Percentiles rank a stretch among this genome's conserved stretches.
Evolutionary conservation across 2,888 invertebrate species (phyloP).

Genomic region (Diaperis boleti): DNA sequence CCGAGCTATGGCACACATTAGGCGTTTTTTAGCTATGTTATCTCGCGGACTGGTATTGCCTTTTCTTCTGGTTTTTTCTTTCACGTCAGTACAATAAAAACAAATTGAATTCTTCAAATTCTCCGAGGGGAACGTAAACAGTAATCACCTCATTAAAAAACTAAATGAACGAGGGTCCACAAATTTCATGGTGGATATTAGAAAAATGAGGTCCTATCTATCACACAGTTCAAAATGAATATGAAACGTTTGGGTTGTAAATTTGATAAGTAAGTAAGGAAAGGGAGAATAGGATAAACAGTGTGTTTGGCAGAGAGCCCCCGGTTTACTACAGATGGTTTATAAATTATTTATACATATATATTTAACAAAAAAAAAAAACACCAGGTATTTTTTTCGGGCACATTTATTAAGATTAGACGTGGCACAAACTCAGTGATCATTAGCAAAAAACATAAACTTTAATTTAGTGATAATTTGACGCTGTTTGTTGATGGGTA

Average conservation of each 20-base stretch:
- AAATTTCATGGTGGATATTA: constrained; percentile 3
- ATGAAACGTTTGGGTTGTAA: neutral
- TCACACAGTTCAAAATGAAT: neutral
- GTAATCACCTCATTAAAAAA: constrained; percentile 28
- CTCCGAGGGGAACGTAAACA: constrained; percentile 29
- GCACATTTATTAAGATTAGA: too few species aligned
- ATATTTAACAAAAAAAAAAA: too few species aligned
- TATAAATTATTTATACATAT: too few species aligned
- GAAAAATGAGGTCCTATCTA: neutral
- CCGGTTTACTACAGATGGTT: too few species aligned
- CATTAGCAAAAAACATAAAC: too few species aligned
- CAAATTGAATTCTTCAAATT: constrained; percentile 38
- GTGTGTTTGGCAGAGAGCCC: too few species aligned
- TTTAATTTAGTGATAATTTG: too few species aligned
- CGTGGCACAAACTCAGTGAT: too few species aligned
- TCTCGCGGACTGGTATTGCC: neutral
- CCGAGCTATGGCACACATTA: constrained; percentile 36
- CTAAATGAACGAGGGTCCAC: constrained; percentile 3
- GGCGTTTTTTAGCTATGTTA: constrained; percentile 10
- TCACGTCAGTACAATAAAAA: constrained; percentile 34
- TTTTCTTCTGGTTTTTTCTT: constrained; percentile 10
- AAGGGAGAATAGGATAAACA: too few species aligned
- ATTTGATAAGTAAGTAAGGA: too few species aligned
- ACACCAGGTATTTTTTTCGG: too few species aligned
- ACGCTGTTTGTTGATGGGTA: too few species aligned